Evolutionary conservation across 2,113 vertebrate species (phyloP), one percentile per base, ranked within the genome.

Genomic region (Bufo bufo): DNA sequence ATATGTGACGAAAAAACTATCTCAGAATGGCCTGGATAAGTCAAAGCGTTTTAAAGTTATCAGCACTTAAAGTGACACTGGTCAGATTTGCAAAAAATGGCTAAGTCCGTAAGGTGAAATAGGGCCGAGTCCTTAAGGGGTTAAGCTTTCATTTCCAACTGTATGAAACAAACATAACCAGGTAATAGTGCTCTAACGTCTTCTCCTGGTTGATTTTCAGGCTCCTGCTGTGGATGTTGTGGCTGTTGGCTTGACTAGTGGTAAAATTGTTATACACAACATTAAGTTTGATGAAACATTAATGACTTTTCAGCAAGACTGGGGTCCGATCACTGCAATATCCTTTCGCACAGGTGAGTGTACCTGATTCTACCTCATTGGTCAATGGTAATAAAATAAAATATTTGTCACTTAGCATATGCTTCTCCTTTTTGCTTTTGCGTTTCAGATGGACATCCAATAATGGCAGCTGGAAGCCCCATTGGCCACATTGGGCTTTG

Each of bases 251-350:
- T 95, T 96, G 82, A 91, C 94, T 0, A 97, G 96, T 2, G 98
- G 98, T 81, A 94, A 96, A 85, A 95, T 99, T 56, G 89, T 99
- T 87, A 92, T 99, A 84, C 98, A 99, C 91, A 99, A 99, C 93
- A 97, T 99, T 91, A 97, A 97, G 81, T 93, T 96, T 93, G 94
- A 99, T 90, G 96, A 99, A 94, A 97, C 95, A 1, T 90, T 99
- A 85, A 98, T 99, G 97, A 97, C 94, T 85, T 99, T 99, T 92
- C 96, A 94, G 0, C 98, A 99, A 90, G 98, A 99, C 90, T 99
- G 98, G 98, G 98, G 98, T 89, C 98, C 98, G 58, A 93, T 99
- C 91, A 99, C 95, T 80, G 93, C 96, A 12, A 94, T 99, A 83
- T 96, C 97, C 87, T 99, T 99, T 92, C 96, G 98, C 54, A 99